Base-by-base conservation (phyloP, 2,113 vertebrate species). In the Bufo bufo region DNA sequence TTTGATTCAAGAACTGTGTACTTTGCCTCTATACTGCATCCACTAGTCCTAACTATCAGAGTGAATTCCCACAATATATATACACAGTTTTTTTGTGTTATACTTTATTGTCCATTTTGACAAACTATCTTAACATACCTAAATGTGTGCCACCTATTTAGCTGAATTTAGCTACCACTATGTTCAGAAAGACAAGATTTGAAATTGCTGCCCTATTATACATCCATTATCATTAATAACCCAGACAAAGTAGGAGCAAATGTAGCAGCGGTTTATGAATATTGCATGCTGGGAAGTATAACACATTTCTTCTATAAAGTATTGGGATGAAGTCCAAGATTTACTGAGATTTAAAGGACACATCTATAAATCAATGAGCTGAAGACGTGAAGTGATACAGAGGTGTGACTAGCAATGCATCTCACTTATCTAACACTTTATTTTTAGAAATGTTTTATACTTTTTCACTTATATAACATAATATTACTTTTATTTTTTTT, bases 201-300 rank as follows among this genome's bases (percentile, higher is more conserved):
- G 50, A 65, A 80, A 80, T 87, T 71, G 85, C 63, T 58, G 43
- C 61, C n/a, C 49, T 79, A 79, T 87, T 47, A 69, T 71, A 61
- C 74, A 87, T 82, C 86, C 66, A 87, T 87, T 87, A 82, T n/a
- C 79, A 74, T 87, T 87, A 82, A 78, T 61, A 72, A 81, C 66
- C 43, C 52, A 66, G 75, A 86, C 75, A 81, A 87, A 54, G 17
- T 23, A 49, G 66, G 11, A 74, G 45, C 11, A 78, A 66, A 19
- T 59, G 49, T 79, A 71, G 74, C n/a, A 69, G 52, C 4, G 54
- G 77, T 71, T 87, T 82, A 82, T 82, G 52, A 87, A 87, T 87
- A 82, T 74, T 87, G 54, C 66, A 82, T 58, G 66, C 52, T 82
- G 23, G 65, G 78, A 87, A 80, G 61, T 80, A 43, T 66, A 81